Evolutionary conservation across 2,888 invertebrate species (phyloP).

Genomic region (Drosophila bunnanda): DNA sequence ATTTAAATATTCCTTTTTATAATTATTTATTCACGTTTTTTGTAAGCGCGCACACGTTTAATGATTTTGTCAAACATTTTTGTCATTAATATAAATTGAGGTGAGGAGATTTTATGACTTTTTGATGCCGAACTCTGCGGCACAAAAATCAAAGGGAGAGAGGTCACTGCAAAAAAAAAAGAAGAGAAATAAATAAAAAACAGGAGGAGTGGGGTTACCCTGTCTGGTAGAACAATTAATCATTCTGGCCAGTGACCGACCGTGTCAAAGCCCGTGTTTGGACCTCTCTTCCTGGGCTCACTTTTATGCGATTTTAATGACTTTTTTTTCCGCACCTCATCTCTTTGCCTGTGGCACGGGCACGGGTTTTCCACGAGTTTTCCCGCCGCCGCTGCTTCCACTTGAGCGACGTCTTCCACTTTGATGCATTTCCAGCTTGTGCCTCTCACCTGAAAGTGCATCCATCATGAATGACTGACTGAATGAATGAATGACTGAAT

Average conservation of each 20-base stretch:
- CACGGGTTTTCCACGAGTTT: slow-evolving; percentile 47
- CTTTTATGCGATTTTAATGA: slow-evolving; percentile 44
- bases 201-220: background rate
- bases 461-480: slow-evolving; percentile 72
- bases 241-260: slow-evolving; percentile 48
- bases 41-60: slow-evolving; percentile 43
- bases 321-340: slow-evolving; percentile 18
- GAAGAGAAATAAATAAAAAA: background rate
- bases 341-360: slow-evolving; percentile 22
- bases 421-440: slow-evolving; percentile 72
- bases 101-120: slow-evolving; percentile 46
- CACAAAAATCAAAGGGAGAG: slow-evolving; percentile 1
- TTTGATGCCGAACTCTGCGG: slow-evolving; percentile 46
- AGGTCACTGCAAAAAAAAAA: slow-evolving; percentile 4
- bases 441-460: slow-evolving; percentile 56
- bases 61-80: slow-evolving; percentile 68
- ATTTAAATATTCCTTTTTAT: slow-evolving; percentile 40
- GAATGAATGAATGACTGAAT: slow-evolving; percentile 29
- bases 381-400: slow-evolving; percentile 58
- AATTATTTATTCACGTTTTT: slow-evolving; percentile 41
- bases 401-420: slow-evolving; percentile 69
- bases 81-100: slow-evolving; percentile 62
- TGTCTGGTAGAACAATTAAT: slow-evolving; percentile 44
- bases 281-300: slow-evolving; percentile 34
- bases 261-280: slow-evolving; percentile 30